Evolutionary conservation across 2,888 invertebrate species (phyloP).

Genomic region (Notodonta ziczac): DNA sequence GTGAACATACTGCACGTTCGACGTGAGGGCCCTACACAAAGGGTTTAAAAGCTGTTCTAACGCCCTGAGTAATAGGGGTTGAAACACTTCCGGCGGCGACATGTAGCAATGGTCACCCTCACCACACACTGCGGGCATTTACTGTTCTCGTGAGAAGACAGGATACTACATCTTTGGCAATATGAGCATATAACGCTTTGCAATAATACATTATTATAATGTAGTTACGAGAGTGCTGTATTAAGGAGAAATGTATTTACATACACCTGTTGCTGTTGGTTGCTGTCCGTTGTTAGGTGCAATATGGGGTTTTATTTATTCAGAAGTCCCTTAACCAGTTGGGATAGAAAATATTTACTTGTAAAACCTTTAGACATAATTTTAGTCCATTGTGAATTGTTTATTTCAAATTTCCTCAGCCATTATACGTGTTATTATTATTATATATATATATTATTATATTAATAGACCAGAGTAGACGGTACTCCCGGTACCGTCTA

Average conservation of each 20-base stretch:
- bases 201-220: not conserved
- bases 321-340: no score
- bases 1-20: slow-evolving; percentile 6
- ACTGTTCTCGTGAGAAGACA: slow-evolving; percentile 26
- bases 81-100: not conserved
- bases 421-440: not conserved
- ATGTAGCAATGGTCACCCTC: slow-evolving; percentile 11
- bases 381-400: no score
- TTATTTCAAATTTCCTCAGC: not conserved
- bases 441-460: no score
- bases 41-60: slow-evolving; percentile 9
- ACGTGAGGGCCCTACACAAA: slow-evolving; percentile 3
- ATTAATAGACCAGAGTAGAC: no score
- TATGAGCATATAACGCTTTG: not conserved
- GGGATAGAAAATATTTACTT: no score
- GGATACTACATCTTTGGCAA: slow-evolving; percentile 17
- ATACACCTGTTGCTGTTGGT: no score
- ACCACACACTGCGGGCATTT: slow-evolving; percentile 30
- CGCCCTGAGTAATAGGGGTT: not conserved
- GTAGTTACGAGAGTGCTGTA: no score
- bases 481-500: not conserved
- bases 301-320: no score
- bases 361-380: no score
- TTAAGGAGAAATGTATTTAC: no score
- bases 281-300: no score